Percentiles rank a stretch among this genome's conserved stretches.
Evolutionary conservation across 2,888 invertebrate species (phyloP).

Genomic region (Metacarcinus magister): DNA sequence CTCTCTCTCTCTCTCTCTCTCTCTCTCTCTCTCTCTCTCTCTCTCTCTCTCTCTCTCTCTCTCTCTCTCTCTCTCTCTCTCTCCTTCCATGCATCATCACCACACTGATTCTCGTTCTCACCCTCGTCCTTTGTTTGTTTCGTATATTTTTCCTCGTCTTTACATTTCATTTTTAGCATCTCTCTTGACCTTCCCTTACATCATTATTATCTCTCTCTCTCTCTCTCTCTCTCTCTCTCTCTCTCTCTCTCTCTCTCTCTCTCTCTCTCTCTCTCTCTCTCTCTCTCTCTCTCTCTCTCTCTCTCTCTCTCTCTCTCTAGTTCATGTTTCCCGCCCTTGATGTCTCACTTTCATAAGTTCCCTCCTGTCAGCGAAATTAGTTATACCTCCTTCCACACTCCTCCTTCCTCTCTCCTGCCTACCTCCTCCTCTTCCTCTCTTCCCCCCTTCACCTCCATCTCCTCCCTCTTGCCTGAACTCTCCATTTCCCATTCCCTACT

Average conservation of each 20-base stretch:
- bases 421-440: neutral
- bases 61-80: conserved; percentile 8
- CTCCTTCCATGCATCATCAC: no score
- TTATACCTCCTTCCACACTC: neutral
- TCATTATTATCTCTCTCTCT: neutral
- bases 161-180: neutral
- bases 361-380: conserved; percentile 26
- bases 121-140: no score
- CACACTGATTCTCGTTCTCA: no score
- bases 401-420: neutral
- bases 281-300: no score
- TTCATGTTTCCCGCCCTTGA: conserved; percentile 10
- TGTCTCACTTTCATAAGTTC: conserved; percentile 26
- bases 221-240: no score
- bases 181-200: neutral
- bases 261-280: no score
- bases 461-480: neutral
- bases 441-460: neutral
- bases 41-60: neutral
- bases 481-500: neutral
- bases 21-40: conserved; percentile 6
- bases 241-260: no score
- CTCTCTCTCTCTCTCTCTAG: conserved; percentile 18
- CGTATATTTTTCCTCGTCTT: no score
- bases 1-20: neutral